phyloP scores from a whole-genome alignment of 2,797 vertebrate genomes.

The Linurgus olivaceus region DNA sequence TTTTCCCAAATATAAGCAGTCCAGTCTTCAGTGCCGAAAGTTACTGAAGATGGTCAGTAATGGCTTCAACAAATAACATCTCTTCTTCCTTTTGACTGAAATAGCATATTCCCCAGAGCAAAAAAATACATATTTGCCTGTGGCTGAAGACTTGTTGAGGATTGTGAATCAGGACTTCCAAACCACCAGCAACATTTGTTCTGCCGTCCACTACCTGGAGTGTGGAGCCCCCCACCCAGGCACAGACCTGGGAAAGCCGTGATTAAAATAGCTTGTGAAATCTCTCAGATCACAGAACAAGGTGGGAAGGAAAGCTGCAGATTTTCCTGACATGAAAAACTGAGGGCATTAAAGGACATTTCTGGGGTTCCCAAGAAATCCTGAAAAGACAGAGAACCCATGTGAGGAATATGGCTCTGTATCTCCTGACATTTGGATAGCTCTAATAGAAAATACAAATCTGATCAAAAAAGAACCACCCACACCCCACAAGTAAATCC shows the following conservation, averaged over 20 bases:
- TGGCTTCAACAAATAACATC: neutral
- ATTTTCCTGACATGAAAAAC: neutral
- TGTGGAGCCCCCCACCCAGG: neutral
- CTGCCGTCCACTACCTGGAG: neutral
- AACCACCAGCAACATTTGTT: neutral
- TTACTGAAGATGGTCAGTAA: neutral
- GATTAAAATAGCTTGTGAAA: constrained; percentile 1
- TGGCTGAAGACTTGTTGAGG: neutral
- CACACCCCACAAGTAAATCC: neutral
- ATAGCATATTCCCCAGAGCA: fast-evolving
- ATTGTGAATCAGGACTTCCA: neutral
- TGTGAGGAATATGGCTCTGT: neutral
- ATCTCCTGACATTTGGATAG: neutral
- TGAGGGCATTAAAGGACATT: neutral
- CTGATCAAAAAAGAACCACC: neutral
- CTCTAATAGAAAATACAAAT: neutral
- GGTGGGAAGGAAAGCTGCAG: neutral
- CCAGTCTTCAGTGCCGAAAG: neutral
- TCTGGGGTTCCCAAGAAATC: neutral
- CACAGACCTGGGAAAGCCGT: neutral
- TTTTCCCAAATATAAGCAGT: neutral
- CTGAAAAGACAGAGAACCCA: neutral
- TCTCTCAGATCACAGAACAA: neutral
- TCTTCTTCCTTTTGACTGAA: neutral
- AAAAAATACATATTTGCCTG: neutral